Evolutionary conservation across 2,888 invertebrate genomes (phyloP).

Genomic region (Microctonus aethiopoides): DNA sequence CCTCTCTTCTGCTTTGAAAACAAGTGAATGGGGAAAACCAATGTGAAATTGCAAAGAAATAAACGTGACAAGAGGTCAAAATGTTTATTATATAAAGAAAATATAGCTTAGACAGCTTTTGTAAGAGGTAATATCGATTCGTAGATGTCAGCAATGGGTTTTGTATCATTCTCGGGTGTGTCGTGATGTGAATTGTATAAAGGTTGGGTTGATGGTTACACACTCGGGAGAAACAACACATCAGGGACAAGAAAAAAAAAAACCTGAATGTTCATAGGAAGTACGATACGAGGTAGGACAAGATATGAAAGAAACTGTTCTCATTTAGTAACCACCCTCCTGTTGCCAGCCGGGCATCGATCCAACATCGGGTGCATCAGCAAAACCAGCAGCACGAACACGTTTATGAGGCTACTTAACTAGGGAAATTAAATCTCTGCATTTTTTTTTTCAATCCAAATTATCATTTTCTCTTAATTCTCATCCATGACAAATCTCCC

Average conservation of each 20-base stretch:
- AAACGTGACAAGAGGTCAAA: not conserved
- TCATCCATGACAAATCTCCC: not conserved
- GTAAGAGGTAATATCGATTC: not conserved
- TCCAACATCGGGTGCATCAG: slow-evolving; percentile 55
- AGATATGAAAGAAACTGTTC: slow-evolving; percentile 13
- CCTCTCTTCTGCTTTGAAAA: not conserved
- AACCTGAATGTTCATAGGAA: too few species aligned
- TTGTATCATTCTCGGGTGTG: not conserved
- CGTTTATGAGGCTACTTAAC: slow-evolving; percentile 46
- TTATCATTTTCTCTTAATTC: not conserved
- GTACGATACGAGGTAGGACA: not conserved
- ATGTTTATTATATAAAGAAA: not conserved
- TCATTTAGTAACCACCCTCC: slow-evolving; percentile 44
- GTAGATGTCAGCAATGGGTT: slow-evolving; percentile 2
- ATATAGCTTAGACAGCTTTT: not conserved
- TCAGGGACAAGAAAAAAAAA: slow-evolving; percentile 5
- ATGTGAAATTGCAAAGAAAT: slow-evolving; percentile 32
- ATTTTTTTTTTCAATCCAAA: slow-evolving; percentile 10
- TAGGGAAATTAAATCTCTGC: slow-evolving; percentile 37
- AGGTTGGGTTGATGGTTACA: slow-evolving; percentile 7
- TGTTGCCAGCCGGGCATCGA: slow-evolving; percentile 63
- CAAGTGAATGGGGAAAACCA: not conserved
- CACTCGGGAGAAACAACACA: not conserved
- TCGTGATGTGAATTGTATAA: not conserved
- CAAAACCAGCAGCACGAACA: too few species aligned